A percentile compares a stretch with the other conserved stretches of the same genome.
phyloP scores from a whole-genome alignment of 1,140 invertebrate genomes.

The Drosophila mojavensis region DNA sequence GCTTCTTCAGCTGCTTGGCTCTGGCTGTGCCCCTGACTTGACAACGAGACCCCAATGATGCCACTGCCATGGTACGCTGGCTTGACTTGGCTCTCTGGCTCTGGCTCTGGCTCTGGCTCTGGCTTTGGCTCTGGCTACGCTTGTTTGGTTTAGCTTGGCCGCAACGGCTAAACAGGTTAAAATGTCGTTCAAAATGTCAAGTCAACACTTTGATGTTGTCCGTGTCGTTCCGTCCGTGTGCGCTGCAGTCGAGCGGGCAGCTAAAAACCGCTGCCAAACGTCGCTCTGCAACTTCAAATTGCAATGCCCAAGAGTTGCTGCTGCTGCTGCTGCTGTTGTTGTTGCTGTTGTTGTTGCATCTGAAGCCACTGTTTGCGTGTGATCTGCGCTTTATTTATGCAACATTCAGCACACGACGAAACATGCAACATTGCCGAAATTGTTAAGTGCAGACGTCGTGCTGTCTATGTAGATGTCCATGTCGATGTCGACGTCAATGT shows the following conservation, averaged over 20 bases:
- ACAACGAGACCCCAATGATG: constrained; percentile 59
- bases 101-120: constrained; percentile 44
- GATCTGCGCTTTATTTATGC: constrained; percentile 81
- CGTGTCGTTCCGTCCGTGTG: constrained; percentile 66
- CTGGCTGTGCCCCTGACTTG: constrained; percentile 24
- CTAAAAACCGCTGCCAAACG: constrained; percentile 36
- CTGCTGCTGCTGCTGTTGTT: neutral
- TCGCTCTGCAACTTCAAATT: constrained; percentile 28
- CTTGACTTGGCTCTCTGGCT: constrained; percentile 36
- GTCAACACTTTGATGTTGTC: constrained; percentile 83
- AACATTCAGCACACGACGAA: constrained; percentile 80
- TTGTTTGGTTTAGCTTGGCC: constrained; percentile 76
- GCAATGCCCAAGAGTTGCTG: neutral
- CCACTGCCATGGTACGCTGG: constrained; percentile 66
- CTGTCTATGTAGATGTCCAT: constrained; percentile 57
- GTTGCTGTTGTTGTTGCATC: constrained; percentile 6
- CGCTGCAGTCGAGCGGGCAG: constrained; percentile 82
- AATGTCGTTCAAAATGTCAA: constrained; percentile 83
- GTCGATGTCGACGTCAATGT: constrained; percentile 36
- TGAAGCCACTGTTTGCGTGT: constrained; percentile 72
- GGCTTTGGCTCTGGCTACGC: constrained; percentile 69
- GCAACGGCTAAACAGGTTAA: constrained; percentile 79
- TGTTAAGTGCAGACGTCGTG: constrained; percentile 77
- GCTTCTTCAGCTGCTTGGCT: constrained; percentile 22
- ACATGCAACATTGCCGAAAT: constrained; percentile 79